These are phyloP conservation scores for Ectropis grisescens DNA, from an alignment of 1,140 invertebrate species.

Conservation along the genomic window DNA sequence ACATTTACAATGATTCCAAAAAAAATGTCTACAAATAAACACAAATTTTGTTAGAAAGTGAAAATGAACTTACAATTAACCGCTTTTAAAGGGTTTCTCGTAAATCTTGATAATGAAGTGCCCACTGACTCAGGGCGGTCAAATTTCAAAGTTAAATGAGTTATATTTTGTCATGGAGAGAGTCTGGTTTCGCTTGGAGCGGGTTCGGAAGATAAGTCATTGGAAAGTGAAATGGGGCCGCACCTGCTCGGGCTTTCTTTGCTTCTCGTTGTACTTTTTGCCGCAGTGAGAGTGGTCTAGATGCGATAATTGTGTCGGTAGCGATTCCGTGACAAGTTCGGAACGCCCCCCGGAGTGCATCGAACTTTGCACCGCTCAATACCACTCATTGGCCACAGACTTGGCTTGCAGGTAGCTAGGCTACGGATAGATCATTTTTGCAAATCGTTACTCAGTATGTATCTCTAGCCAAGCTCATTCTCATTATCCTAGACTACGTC, in stretches of 20 bases:
- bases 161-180: no score
- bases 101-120: conserved; percentile 61
- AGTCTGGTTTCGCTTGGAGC: conserved; percentile 15
- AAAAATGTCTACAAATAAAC: no score
- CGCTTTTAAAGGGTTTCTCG: conserved; percentile 53
- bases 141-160: neutral
- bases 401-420: no score
- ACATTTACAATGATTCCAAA: no score
- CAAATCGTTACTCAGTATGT: conserved; percentile 13
- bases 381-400: conserved; percentile 7
- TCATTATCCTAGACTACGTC: no score
- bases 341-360: conserved; percentile 23
- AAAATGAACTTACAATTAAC: conserved; percentile 48
- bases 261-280: conserved; percentile 62
- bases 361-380: neutral
- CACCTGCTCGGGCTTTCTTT: conserved; percentile 58
- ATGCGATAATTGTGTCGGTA: conserved; percentile 63
- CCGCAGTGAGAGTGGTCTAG: conserved; percentile 67
- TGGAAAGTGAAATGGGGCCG: conserved; percentile 66
- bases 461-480: conserved; percentile 20
- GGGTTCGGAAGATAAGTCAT: conserved; percentile 38
- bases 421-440: no score
- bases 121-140: conserved; percentile 19
- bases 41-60: conserved; percentile 30
- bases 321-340: conserved; percentile 47